Evolutionary conservation across 2,888 invertebrate genomes (phyloP), one percentile per base, ranked within the genome.

Genomic region (Ophion ventricosus): DNA sequence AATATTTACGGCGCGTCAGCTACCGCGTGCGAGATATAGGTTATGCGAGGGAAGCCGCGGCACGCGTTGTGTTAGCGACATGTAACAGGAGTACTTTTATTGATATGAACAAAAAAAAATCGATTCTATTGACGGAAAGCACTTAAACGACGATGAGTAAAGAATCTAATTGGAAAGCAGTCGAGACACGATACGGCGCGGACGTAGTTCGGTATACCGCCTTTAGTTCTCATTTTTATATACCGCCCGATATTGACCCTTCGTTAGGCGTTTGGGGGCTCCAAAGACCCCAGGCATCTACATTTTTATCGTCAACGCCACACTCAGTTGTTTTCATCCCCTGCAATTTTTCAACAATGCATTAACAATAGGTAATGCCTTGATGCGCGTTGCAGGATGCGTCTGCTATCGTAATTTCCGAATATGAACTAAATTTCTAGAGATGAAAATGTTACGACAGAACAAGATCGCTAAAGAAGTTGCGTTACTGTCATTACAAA

Each of bases 191-290:
- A 70, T 70, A 70, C 70, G 70, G 70, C 11, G 56, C n/a, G 5
- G n/a, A 29, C 1, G 56, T 70, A 29, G 70, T 70, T 26, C 56
- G 70, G 70, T 70, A 70, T 20, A 20, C 20, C 5, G 10, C 20
- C 20, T n/a, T 25, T n/a, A 10, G 20, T 67, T 29, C n/a, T 69
- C 29, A 25, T n/a, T 54, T 54, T 25, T 2, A 56, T 11, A 29
- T 1, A 14, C n/a, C 4, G n/a, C n/a, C 23, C 57, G 20, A 11
- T 54, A 1, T 69, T 43, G 14, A 17, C 35, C 35, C 35, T 35
- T 35, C 43, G 11, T 43, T 43, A 3, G 43, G 11, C 14, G 14
- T 14, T 10, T 14, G 43, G 14, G 14, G 43, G 10, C 14, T 43
- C 11, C 43, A 14, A 43, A 11, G 43, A 43, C 14, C 14, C 14